A percentile compares a stretch with the other conserved stretches of the same genome.
Conservation (phyloP, 2,113 vertebrate genomes). For the Arothron firmamentum region DNA sequence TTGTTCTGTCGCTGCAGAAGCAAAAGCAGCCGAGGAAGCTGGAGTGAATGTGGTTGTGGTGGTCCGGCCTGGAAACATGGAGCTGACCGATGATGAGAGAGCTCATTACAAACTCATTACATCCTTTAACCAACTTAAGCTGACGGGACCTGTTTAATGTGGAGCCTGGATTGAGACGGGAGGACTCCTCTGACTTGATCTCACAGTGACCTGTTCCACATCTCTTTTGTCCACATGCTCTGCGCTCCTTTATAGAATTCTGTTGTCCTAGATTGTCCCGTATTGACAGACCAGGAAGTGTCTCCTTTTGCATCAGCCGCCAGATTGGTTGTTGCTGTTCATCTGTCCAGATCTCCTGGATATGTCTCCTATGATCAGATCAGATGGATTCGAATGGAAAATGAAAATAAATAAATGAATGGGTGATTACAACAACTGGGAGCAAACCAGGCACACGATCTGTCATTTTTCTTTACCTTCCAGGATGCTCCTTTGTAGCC, state of each 20-base stretch:
- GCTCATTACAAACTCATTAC: slow-evolving; percentile 82
- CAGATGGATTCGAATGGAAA: not conserved
- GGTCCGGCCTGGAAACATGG: slow-evolving; percentile 88
- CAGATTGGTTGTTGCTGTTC: no score
- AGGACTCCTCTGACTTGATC: slow-evolving; percentile 5
- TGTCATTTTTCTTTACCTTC: slow-evolving; percentile 33
- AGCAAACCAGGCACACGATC: slow-evolving; percentile 16
- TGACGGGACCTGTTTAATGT: slow-evolving; percentile 74
- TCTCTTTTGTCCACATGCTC: not conserved
- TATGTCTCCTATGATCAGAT: not conserved
- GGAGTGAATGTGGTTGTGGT: slow-evolving; percentile 86
- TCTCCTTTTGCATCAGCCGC: not conserved
- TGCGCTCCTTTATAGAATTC: slow-evolving; percentile 8
- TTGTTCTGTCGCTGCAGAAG: slow-evolving; percentile 75
- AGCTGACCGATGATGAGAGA: slow-evolving; percentile 89
- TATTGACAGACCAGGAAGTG: slow-evolving; percentile 2
- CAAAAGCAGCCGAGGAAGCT: slow-evolving; percentile 85
- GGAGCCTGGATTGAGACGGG: not conserved
- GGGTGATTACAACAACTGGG: slow-evolving; percentile 10
- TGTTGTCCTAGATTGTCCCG: slow-evolving; percentile 16
- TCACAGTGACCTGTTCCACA: slow-evolving; percentile 4
- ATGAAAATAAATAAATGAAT: slow-evolving; percentile 2
- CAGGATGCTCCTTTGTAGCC: slow-evolving; percentile 27
- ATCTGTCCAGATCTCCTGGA: not conserved
- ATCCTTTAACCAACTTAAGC: slow-evolving; percentile 84